Evolutionary conservation across 1,140 invertebrate genomes (phyloP).

Genomic region (Oedothorax gibbosus): DNA sequence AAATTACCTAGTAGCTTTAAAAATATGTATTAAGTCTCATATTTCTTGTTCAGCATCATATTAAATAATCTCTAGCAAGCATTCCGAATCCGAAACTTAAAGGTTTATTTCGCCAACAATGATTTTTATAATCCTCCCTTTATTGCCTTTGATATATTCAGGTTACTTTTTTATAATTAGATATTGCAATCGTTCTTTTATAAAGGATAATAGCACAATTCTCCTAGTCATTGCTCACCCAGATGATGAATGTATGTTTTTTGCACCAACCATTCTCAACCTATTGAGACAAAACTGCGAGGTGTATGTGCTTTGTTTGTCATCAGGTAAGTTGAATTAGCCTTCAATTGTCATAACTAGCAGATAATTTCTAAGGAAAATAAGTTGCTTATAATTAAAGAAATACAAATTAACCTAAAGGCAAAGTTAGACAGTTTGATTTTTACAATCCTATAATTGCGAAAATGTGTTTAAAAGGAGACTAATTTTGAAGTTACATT

Average conservation of each 20-base stretch:
- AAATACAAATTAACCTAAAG: too few species aligned
- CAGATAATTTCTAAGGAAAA: too few species aligned
- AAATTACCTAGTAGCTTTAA: too few species aligned
- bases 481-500: neutral
- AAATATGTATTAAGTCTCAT: too few species aligned
- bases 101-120: neutral
- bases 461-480: neutral
- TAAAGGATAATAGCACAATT: slow-evolving; percentile 67
- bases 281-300: slow-evolving; percentile 74
- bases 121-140: neutral
- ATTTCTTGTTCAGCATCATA: too few species aligned
- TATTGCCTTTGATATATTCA: slow-evolving; percentile 6
- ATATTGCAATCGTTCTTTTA: slow-evolving; percentile 5
- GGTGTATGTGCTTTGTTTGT: slow-evolving; percentile 87
- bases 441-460: neutral
- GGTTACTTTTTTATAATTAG: slow-evolving; percentile 1
- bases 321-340: slow-evolving; percentile 76
- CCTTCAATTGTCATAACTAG: too few species aligned
- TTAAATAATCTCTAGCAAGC: too few species aligned
- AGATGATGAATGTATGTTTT: slow-evolving; percentile 98
- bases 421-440: too few species aligned
- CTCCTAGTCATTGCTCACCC: slow-evolving; percentile 93
- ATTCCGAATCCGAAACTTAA: too few species aligned
- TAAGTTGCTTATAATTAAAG: too few species aligned
- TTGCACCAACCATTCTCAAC: slow-evolving; percentile 87